phyloP scores from a whole-genome alignment of 2,888 invertebrate genomes.

The Parthenolecanium corni region DNA sequence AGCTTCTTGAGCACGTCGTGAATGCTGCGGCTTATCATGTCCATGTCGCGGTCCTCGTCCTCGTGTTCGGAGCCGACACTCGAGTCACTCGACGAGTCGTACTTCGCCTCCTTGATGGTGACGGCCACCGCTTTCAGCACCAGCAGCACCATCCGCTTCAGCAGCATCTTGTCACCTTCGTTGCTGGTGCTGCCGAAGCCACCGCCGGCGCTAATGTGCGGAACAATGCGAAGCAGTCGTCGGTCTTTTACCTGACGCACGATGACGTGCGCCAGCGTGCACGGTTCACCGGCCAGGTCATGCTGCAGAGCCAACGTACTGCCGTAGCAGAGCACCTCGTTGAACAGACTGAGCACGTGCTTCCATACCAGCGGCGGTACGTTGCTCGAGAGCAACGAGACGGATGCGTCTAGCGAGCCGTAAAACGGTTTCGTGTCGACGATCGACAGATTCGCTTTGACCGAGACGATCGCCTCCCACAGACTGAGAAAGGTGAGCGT shows the following conservation, averaged over 20 bases:
- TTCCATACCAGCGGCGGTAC: constrained; percentile 72
- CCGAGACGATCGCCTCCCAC: constrained; percentile 83
- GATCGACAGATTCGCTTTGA: constrained; percentile 78
- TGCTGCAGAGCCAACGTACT: constrained; percentile 81
- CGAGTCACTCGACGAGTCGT: constrained; percentile 67
- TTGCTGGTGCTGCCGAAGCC: constrained; percentile 43
- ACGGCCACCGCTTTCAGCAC: constrained; percentile 80
- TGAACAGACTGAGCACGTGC: constrained; percentile 70
- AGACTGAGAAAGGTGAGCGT: constrained; percentile 66
- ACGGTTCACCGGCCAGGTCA: constrained; percentile 75
- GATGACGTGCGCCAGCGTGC: constrained; percentile 70
- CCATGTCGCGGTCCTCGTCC: constrained; percentile 83
- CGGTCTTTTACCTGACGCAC: constrained; percentile 60
- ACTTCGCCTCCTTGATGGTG: constrained; percentile 77
- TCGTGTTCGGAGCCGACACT: constrained; percentile 74
- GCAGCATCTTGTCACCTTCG: constrained; percentile 50
- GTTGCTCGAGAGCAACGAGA: constrained; percentile 55
- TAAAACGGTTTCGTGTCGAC: constrained; percentile 82
- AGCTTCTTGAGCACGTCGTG: constrained; percentile 69
- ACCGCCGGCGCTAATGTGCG: constrained; percentile 42
- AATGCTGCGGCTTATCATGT: constrained; percentile 73
- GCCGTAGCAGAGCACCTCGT: constrained; percentile 82
- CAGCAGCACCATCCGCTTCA: constrained; percentile 76
- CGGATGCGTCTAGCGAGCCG: constrained; percentile 69
- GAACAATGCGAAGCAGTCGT: constrained; percentile 49